Percentiles rank a stretch among this genome's conserved stretches.
These are phyloP conservation scores for Loxodonta africana DNA, from an alignment of 2,113 vertebrate species.

Conservation along the genomic window DNA sequence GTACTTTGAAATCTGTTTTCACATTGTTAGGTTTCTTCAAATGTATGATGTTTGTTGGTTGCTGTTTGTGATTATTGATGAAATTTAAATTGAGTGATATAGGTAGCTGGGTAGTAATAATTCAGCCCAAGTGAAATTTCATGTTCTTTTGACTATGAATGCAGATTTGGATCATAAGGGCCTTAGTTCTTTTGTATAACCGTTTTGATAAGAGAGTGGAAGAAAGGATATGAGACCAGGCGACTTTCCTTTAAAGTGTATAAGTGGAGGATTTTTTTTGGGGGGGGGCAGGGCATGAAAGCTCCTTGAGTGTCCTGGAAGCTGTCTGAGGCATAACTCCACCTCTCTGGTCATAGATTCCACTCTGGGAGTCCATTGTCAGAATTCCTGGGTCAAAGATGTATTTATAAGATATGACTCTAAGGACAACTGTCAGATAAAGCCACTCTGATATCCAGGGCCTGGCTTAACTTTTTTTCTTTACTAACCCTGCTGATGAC, in stretches of 20 bases:
- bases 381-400: not conserved
- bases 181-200: not conserved
- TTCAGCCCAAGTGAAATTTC: not conserved
- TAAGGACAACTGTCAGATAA: not conserved
- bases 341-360: not conserved
- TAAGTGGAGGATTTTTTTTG: slow-evolving; percentile 28
- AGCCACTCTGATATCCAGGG: not conserved
- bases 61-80: slow-evolving; percentile 45
- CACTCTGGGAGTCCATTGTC: not conserved
- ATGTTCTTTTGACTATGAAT: slow-evolving; percentile 6
- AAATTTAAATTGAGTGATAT: slow-evolving; percentile 56
- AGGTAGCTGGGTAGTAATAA: not conserved
- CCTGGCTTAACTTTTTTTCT: not conserved
- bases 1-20: slow-evolving; percentile 42
- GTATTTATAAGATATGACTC: not conserved
- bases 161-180: not conserved
- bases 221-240: not conserved
- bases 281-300: not conserved
- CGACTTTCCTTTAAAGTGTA: not conserved
- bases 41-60: slow-evolving; percentile 44
- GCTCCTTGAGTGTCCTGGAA: not conserved
- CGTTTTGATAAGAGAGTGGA: not conserved
- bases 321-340: not conserved
- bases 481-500: not conserved
- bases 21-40: slow-evolving; percentile 20